Base-by-base conservation (phyloP, 2,113 vertebrate species). In the Phalacrocorax aristotelis region DNA sequence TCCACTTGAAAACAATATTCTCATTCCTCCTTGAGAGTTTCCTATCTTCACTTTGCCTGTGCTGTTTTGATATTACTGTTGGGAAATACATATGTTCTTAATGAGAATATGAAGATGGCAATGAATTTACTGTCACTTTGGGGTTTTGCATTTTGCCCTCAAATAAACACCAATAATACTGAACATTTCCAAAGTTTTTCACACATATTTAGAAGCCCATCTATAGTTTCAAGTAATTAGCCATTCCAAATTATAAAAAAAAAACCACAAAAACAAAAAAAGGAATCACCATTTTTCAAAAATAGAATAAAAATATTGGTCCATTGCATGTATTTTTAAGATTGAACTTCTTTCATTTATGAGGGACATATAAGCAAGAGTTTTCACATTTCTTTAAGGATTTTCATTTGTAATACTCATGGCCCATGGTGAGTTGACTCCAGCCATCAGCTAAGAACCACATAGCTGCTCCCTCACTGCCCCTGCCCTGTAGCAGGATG, bases 401-500 rank as follows among this genome's bases (percentile, higher is more conserved):
- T 51, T 69, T 85, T 13, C 25, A 21, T 71, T 71, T 77, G 9
- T 58, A 36, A 32, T 54, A 48, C 5, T 77, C 30, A 36, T 22
- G 19, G 1, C 30, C 25, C 68, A 19, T n/a, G 9, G 11, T 74
- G 38, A 11, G 6, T 54, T 75, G 34, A 40, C 13, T 10, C 7
- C 36, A 57, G n/a, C 5, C 55, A 82, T 18, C 30, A 69, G 5
- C 40, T 49, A 62, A 55, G 38, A 14, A 58, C 18, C 10, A 36
- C 25, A 32, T 8, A 55, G 17, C 4, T 1, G 1, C 15, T 66
- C 15, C 40, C 23, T 40, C 48, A 27, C 30, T 75, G 25, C 18
- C 27, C 17, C 7, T 7, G 3, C 7, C 3, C 32, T 32, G 22
- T 64, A 38, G 34, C 4, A 3, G 26, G 14, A 27, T 1, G 3